Evolutionary conservation across 1,140 invertebrate genomes (phyloP), one percentile per base, ranked within the genome.

Genomic region (Gryon sp.): DNA sequence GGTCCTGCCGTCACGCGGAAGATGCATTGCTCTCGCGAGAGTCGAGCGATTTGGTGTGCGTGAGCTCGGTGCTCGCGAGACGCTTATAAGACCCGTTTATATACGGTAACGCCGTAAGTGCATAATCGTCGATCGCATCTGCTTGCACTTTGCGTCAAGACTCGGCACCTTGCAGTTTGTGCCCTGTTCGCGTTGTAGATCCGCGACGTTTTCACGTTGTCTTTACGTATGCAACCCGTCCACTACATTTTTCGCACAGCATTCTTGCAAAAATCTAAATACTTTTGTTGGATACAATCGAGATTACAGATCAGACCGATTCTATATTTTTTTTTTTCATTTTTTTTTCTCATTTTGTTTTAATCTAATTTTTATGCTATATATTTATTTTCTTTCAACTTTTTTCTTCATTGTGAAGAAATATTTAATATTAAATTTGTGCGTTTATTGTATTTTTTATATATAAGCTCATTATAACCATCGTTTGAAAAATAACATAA

Each of bases 61-160:
- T 78, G 70, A 66, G 69, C 53, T 22, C 24, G 40, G 28, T 20
- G 15, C 43, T 38, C 62, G 68, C 50, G 68, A 77, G 50, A 69
- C 69, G 66, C 74, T 77, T 76, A 70, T 79, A 79, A 66, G 65
- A 50, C 36, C 77, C 79, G 83, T 84, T 87, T 86, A 83, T 84
- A 87, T 80, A 82, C 80, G 76, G 83, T 87, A 87, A 88, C 85
- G 83, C 84, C 83, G 86, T 88, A 87, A 89, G 84, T 88, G 87
- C 86, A 85, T 88, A 88, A 89, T 88, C 86, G 86, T 70, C 83
- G 83, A 88, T 88, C 86, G 84, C 86, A 88, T 88, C 85, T 87
- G 82, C 84, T 85, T 87, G 85, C 87, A 87, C 87, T 86, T 88
- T 86, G 86, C 84, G 85, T 89, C 86, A 84, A 82, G 74, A 72